Conservation (phyloP, 2,888 invertebrate genomes). For the Apoda limacodes region DNA sequence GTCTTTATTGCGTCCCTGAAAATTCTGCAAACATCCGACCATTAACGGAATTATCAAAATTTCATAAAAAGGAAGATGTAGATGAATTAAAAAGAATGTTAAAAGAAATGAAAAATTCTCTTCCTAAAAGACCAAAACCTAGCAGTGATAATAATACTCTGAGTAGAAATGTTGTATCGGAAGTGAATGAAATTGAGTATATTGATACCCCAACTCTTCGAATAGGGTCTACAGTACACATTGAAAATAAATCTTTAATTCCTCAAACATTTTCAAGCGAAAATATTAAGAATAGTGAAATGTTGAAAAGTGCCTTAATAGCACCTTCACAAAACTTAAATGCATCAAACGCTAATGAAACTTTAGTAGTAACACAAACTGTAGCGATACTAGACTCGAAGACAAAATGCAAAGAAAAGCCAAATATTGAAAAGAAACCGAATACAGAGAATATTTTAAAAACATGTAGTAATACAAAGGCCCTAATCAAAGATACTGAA, state of each 20-base stretch:
- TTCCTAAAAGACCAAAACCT: constrained; percentile 71
- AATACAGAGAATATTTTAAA: no score
- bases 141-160: constrained; percentile 25
- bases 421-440: constrained; percentile 6
- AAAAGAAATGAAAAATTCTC: constrained; percentile 82
- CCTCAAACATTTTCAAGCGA: constrained; percentile 8
- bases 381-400: constrained; percentile 9
- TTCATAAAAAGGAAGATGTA: constrained; percentile 11
- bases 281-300: no score
- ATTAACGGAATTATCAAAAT: constrained; percentile 14
- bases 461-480: no score
- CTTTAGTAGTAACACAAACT: constrained; percentile 14
- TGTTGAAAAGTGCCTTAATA: no score
- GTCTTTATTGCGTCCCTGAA: constrained; percentile 34
- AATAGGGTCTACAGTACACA: constrained; percentile 31
- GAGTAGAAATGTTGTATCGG: no score
- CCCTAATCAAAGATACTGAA: no score
- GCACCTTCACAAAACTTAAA: constrained; percentile 11
- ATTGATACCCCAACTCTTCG: constrained; percentile 49
- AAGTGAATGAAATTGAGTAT: constrained; percentile 14
- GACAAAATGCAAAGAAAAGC: constrained; percentile 11
- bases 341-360: constrained; percentile 17
- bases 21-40: constrained; percentile 15
- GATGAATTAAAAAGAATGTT: constrained; percentile 76
- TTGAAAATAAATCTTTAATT: constrained; percentile 15